Evolutionary conservation across 2,797 vertebrate species (phyloP).

Genomic region (Gallinago solitaria): DNA sequence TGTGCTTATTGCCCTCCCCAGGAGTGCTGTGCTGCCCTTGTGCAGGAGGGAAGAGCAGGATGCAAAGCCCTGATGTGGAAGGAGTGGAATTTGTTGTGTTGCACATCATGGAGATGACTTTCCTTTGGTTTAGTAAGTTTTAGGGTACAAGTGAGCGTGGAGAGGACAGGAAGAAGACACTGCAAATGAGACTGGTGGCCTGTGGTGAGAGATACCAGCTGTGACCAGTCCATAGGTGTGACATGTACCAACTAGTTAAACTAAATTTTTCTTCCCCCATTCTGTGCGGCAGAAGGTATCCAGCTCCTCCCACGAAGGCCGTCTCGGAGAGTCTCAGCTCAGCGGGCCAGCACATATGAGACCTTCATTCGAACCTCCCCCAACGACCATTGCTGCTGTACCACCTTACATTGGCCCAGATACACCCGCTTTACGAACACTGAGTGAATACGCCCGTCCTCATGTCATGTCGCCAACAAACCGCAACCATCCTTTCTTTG

Average conservation of each 20-base stretch:
- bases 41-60: not conserved
- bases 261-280: not conserved
- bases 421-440: conserved; percentile 93
- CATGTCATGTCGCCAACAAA: conserved; percentile 99
- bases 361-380: conserved; percentile 89
- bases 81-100: not conserved
- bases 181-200: not conserved
- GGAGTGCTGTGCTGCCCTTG: not conserved
- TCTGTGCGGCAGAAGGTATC: conserved; percentile 88
- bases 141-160: not conserved
- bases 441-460: conserved; percentile 97
- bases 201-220: not conserved
- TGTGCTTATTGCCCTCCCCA: not conserved
- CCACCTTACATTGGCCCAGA: conserved; percentile 97
- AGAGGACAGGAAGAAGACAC: not conserved
- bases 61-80: not conserved
- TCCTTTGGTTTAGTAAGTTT: not conserved
- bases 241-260: not conserved
- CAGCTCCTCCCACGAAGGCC: conserved; percentile 90
- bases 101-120: not conserved
- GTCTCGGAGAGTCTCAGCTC: conserved; percentile 89
- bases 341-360: conserved; percentile 90
- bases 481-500: conserved; percentile 97
- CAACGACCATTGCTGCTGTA: conserved; percentile 94
- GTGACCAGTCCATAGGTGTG: not conserved